These are phyloP conservation scores for Micromys minutus DNA, from an alignment of 2,113 vertebrate species.

Conservation along the genomic window DNA sequence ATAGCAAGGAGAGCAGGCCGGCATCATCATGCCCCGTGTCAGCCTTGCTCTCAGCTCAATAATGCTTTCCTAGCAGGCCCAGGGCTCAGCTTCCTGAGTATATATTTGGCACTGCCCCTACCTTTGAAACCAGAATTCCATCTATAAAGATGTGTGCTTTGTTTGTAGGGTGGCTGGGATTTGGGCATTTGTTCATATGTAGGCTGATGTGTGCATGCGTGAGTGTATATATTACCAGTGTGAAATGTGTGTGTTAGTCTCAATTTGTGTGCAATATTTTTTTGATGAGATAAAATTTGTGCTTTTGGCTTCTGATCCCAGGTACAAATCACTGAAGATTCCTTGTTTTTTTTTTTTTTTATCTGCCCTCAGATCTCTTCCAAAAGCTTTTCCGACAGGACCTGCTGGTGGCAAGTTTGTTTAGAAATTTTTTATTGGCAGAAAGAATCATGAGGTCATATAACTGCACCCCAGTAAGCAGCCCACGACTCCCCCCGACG, in stretches of 20 bases:
- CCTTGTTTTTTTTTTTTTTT: fast-evolving
- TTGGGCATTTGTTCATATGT: neutral
- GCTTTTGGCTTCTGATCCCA: neutral
- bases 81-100: neutral
- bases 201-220: neutral
- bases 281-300: neutral
- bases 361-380: conserved; percentile 91
- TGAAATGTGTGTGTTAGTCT: neutral
- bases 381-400: conserved; percentile 99
- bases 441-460: conserved; percentile 99
- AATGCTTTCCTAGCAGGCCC: neutral
- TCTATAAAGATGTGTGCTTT: neutral
- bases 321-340: fast-evolving
- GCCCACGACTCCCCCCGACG: conserved; percentile 95
- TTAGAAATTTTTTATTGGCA: conserved; percentile 96
- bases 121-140: neutral
- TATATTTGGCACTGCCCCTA: fast-evolving
- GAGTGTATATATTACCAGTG: neutral
- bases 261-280: neutral
- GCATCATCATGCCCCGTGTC: fast-evolving
- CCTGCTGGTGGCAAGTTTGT: conserved; percentile 96
- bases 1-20: neutral
- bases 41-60: neutral
- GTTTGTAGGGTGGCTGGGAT: neutral
- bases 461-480: conserved; percentile 98